A percentile compares a stretch with the other conserved stretches of the same genome.
Conservation (phyloP, 23 tunicate genomes). For the Styela plicata region DNA sequence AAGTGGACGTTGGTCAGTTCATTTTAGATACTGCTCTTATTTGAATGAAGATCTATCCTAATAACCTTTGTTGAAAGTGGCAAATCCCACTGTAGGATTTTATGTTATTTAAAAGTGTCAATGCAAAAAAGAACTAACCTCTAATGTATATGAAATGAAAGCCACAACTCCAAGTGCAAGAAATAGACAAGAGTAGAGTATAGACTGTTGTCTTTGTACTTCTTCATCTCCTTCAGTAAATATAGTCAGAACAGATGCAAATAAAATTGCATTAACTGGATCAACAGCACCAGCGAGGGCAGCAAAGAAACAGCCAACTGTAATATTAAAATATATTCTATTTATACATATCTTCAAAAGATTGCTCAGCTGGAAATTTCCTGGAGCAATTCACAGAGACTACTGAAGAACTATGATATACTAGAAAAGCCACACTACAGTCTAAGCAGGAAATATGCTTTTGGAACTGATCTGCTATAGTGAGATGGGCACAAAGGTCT, state of each 20-base stretch:
- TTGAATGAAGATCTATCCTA: too few species aligned
- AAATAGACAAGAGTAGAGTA: conserved; percentile 43
- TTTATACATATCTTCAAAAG: too few species aligned
- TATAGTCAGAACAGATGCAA: conserved; percentile 81
- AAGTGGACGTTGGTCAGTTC: neutral
- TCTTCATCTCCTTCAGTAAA: conserved; percentile 56
- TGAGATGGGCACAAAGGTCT: too few species aligned
- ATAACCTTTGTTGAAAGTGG: too few species aligned
- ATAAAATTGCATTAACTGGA: conserved; percentile 83
- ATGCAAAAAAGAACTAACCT: conserved; percentile 52
- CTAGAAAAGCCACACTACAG: too few species aligned
- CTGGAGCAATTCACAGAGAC: too few species aligned
- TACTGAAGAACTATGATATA: too few species aligned
- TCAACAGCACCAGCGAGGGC: conserved; percentile 82
- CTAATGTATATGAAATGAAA: conserved; percentile 55
- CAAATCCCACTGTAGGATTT: neutral
- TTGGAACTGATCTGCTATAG: too few species aligned
- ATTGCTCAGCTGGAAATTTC: too few species aligned
- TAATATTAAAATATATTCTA: too few species aligned
- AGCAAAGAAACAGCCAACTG: conserved; percentile 79
- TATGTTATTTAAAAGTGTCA: neutral
- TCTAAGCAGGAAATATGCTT: too few species aligned
- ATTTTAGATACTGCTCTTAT: neutral
- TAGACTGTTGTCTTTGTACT: conserved; percentile 43
- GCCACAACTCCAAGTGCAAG: conserved; percentile 67